Evolutionary conservation across 1,140 invertebrate species (phyloP), one percentile per base, ranked within the genome.

Genomic region (Aphaenogaster floridana): DNA sequence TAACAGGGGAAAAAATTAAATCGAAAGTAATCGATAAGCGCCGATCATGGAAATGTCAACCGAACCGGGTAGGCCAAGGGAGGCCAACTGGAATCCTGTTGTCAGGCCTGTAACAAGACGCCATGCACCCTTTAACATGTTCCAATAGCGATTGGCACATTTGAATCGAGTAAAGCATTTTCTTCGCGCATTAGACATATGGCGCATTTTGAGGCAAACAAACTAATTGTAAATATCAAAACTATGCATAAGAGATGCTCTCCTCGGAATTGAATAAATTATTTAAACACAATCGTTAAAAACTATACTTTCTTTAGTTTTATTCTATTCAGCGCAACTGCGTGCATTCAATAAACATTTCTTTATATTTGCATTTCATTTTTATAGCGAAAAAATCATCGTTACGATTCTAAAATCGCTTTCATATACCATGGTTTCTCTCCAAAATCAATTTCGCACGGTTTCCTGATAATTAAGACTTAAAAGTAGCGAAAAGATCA

Each of bases 1-100:
- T 11, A 8, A 13, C 6, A 15, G 15, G 39, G 52, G 28, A 45
- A 72, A 78, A 79, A 48, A 50, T 66, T 68, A 59, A 66, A 63
- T 39, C 11, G 69, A 86, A 86, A 77, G 72, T 59, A 78, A 86
- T 78, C 61, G 39, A 59, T 69, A 83, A 83, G 48, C 52, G 34
- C 8, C 21, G 39, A 61, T 52, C 57, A 39, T 17, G 74, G 48
- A 77, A 86, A 79, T 68, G 64, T 81, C 77, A 66, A 50, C 45
- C 39, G 52, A 80, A 59, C 57, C 4, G n/a, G 52, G 54, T 69
- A 45, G 39, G 34, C 36, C 13, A 59, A 52, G 13, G 34, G 36
- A 5, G 48, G n/a, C 34, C 42, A 69, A n/a, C 21, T 80, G 76
- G 76, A 80, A 79, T 80, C 28, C 21, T 39, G 52, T 52, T 71